phyloP scores from a whole-genome alignment of 2,113 vertebrate genomes.

The Empidonax traillii region DNA sequence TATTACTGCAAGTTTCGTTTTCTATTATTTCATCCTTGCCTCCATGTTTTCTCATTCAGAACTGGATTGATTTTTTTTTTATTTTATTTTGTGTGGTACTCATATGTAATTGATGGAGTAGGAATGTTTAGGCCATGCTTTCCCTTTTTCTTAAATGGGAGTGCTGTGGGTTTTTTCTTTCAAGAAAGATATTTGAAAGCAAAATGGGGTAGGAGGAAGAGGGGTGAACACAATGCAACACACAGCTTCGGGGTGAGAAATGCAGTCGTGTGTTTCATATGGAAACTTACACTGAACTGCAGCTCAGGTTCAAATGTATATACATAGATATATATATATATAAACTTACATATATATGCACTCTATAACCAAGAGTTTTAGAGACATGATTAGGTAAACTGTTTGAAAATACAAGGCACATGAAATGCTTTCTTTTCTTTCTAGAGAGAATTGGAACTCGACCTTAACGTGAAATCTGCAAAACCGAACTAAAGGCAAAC shows the following conservation, averaged over 20 bases:
- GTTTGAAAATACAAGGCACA: background rate
- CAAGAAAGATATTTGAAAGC: background rate
- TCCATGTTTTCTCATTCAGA: background rate
- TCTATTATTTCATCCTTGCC: background rate
- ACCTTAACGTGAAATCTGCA: background rate
- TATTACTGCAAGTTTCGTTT: background rate
- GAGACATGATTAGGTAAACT: background rate
- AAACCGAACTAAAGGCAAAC: background rate
- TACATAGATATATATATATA: background rate
- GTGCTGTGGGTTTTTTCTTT: background rate
- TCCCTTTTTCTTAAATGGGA: background rate
- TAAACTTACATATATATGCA: background rate
- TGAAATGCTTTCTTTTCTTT: background rate
- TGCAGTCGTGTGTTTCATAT: background rate
- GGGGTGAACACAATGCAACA: background rate
- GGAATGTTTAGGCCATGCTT: background rate
- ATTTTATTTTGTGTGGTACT: background rate
- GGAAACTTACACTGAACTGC: background rate
- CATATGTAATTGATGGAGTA: background rate
- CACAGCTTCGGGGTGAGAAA: background rate
- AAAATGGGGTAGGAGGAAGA: background rate
- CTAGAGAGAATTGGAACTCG: background rate
- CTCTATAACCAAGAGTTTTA: background rate
- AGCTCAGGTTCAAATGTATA: background rate
- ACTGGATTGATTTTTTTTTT: background rate